These are phyloP conservation scores for Polylopha cassiicola DNA, from an alignment of 2,888 invertebrate genomes.

Conservation along the genomic window DNA sequence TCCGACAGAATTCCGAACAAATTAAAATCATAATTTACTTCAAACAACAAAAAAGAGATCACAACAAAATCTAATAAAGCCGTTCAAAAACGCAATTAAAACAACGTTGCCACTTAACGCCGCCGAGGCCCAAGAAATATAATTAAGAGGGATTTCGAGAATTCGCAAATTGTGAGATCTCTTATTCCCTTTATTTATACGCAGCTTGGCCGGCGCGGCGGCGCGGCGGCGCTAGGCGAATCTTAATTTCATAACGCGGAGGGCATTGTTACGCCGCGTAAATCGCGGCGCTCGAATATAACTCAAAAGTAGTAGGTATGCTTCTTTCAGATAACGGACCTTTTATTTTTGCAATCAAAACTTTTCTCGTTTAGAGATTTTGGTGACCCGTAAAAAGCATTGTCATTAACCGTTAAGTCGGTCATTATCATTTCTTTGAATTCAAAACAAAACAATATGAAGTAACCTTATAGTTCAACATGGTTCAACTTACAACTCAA, in stretches of 20 bases:
- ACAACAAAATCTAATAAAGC: slow-evolving; percentile 24
- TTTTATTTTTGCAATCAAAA: slow-evolving; percentile 70
- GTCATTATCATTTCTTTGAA: too few species aligned
- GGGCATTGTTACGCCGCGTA: slow-evolving; percentile 39
- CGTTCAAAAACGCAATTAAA: slow-evolving; percentile 43
- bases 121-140: slow-evolving; percentile 34
- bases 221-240: slow-evolving; percentile 52
- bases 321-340: slow-evolving; percentile 56
- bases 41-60: slow-evolving; percentile 12
- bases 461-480: too few species aligned
- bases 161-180: slow-evolving; percentile 53
- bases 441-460: not conserved
- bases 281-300: slow-evolving; percentile 34
- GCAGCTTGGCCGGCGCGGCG: slow-evolving; percentile 41
- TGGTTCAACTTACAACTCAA: too few species aligned
- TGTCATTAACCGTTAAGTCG: too few species aligned
- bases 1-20: not conserved
- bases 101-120: slow-evolving; percentile 37
- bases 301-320: slow-evolving; percentile 64
- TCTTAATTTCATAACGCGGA: slow-evolving; percentile 59
- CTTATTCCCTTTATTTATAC: slow-evolving; percentile 61
- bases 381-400: slow-evolving; percentile 3
- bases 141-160: slow-evolving; percentile 58
- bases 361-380: slow-evolving; percentile 70
- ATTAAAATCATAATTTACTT: slow-evolving; percentile 1